Evolutionary conservation across 2,113 vertebrate species (phyloP), one percentile per base, ranked within the genome.

Genomic region (Lagopus leucura): DNA sequence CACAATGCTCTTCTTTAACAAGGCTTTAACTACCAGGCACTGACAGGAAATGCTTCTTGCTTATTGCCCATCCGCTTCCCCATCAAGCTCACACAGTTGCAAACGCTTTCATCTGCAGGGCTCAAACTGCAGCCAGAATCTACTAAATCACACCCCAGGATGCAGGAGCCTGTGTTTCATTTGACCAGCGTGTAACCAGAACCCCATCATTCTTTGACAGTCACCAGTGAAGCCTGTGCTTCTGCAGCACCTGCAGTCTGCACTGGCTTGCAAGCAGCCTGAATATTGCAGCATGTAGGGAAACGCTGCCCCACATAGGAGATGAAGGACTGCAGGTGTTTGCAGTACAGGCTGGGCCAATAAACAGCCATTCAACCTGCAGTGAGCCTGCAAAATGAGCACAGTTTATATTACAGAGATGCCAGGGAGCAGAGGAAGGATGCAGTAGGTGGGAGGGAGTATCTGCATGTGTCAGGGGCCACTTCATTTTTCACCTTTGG

Each of bases 401-500:
- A 17, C 65, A 47, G 82, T 77, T 91, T 87, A 10, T 91, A 69
- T 75, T 32, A 52, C 47, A 61, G 65, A 64, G 47, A 38, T 13
- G 2, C 64, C 75, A 71, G 76, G 47, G 57, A 90, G 48, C 55
- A 58, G 43, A 3, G n/a, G 48, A 92, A 84, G 58, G 65, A 88
- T 78, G 80, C 32, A 52, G 43, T 60, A 85, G 82, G 79, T 87
- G 89, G 72, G 36, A 78, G 47, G 71, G 38, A 91, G 58, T 86
- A 91, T 85, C 75, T 86, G 87, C 36, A 43, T 50, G 5, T 86
- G 82, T 90, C 66, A 77, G 72, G 43, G 75, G 52, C 66, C 61
- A 28, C 81, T 88, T 86, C 18, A 67, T 92, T 96, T 95, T 83
- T 95, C 82, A 94, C 87, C 85, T 94, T 61, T 88, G 75, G 88